phyloP scores from a whole-genome alignment of 2,888 invertebrate genomes.

The Luperina nickerlii region DNA sequence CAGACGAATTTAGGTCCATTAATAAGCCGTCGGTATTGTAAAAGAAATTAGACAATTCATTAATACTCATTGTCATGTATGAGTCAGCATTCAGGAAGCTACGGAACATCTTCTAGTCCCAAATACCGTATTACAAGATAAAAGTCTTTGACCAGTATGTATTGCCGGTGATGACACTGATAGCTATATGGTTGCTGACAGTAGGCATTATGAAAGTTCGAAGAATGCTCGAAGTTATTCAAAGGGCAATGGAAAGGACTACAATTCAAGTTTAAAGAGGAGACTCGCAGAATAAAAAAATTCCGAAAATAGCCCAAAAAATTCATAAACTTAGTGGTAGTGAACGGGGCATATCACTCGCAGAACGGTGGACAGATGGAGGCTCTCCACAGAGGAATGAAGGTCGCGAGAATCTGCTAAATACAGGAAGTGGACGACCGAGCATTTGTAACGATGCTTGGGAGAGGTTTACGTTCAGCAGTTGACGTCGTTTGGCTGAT shows the following conservation, averaged over 20 bases:
- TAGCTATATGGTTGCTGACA: neutral
- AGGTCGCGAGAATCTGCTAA: neutral
- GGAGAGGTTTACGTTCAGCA: neutral
- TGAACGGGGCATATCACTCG: neutral
- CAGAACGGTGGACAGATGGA: neutral
- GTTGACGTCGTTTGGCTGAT: neutral
- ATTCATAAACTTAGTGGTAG: neutral
- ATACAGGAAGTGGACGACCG: too few species aligned
- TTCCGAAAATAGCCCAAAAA: fast-evolving
- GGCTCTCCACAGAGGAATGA: too few species aligned
- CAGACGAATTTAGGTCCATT: conserved; percentile 70
- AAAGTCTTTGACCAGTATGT: conserved; percentile 6
- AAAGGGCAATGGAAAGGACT: neutral
- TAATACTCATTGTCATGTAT: conserved; percentile 85
- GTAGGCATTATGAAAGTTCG: neutral
- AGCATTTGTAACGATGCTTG: neutral
- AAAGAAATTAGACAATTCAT: conserved; percentile 88
- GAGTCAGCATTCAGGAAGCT: conserved; percentile 78
- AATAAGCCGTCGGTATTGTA: conserved; percentile 81
- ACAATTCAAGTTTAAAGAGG: neutral
- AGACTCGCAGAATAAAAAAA: neutral
- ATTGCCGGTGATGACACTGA: neutral
- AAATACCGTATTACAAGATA: conserved; percentile 24
- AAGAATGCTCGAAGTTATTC: fast-evolving
- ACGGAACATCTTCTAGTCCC: neutral